Evolutionary conservation across 2,888 invertebrate species (phyloP).

Genomic region (Drosophila emarginata): DNA sequence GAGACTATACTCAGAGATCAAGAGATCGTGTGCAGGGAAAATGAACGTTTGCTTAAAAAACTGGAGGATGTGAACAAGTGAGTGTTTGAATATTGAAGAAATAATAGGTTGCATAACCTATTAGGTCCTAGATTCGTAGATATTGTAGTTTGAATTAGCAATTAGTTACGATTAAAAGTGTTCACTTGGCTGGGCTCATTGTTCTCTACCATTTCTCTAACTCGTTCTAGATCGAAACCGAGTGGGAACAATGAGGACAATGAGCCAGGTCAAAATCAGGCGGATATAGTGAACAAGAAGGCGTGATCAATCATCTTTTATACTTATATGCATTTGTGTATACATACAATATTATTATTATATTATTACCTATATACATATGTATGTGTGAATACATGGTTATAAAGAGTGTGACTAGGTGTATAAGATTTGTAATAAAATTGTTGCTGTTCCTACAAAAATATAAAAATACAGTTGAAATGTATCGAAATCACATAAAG

Average conservation of each 20-base stretch:
- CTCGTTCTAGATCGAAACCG: conserved; percentile 75
- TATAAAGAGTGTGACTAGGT: conserved; percentile 62
- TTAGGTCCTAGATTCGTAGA: not conserved
- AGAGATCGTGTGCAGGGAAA: conserved; percentile 94
- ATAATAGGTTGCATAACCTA: no score
- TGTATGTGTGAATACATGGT: not conserved
- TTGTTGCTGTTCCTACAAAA: conserved; percentile 45
- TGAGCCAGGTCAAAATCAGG: conserved; percentile 53
- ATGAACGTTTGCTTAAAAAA: conserved; percentile 93
- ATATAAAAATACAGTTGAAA: not conserved
- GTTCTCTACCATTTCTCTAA: conserved; percentile 72
- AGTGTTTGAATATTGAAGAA: conserved; percentile 83
- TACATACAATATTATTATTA: conserved; percentile 43
- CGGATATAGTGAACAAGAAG: conserved; percentile 6
- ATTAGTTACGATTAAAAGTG: not conserved
- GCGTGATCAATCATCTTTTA: conserved; percentile 20
- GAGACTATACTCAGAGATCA: conserved; percentile 94
- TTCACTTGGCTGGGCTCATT: conserved; percentile 66
- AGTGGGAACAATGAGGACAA: conserved; percentile 66
- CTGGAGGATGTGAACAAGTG: conserved; percentile 94
- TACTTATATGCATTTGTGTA: conserved; percentile 17
- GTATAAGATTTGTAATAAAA: conserved; percentile 48
- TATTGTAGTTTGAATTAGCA: not conserved
- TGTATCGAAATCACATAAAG: not conserved
- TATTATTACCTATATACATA: conserved; percentile 33